Evolutionary conservation across 2,113 vertebrate species (phyloP), one percentile per base, ranked within the genome.

Genomic region (Xyliphius kryptos): DNA sequence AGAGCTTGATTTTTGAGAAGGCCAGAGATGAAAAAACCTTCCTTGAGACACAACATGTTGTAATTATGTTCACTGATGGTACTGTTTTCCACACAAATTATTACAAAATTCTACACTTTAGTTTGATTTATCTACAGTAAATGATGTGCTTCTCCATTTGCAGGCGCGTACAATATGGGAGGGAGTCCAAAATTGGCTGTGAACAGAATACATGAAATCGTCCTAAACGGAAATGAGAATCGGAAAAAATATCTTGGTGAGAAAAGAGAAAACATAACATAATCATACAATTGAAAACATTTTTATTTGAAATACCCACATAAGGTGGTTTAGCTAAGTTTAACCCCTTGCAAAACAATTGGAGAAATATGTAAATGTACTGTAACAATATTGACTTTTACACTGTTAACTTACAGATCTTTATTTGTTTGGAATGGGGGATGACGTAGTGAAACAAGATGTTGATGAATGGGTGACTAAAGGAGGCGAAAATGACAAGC

Each of bases 51-150:
- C 77, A 62, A 2, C 83, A 89, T 1, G 79, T 77, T 17, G 0
- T 88, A 20, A 80, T 89, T 15, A 1, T 86, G 62, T 87, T 89
- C 58, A 82, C 84, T 48, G 86, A 89, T n/a, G 87, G 87, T 88
- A 85, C 48, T 64, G 14, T 9, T 46, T 14, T 14, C 10, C 9
- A 41, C 13, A 14, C 13, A 41, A 32, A 32, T 32, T 32, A 32
- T 32, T 32, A 32, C 26, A 32, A 5, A 32, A 6, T 6, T 32
- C 26, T 32, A 32, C 26, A 3, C 26, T 32, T 32, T 32, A 32
- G 7, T 6, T 32, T 32, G 26, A 6, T 32, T 38, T 15, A 21
- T 10, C 37, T 7, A 38, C 37, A 49, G 17, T 53, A 2, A 1
- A 22, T n/a, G 6, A 3, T 63, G 13, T 43, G 4, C 26, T 22